phyloP scores from a whole-genome alignment of 2,888 invertebrate genomes.

The Coecobrya sp. region DNA sequence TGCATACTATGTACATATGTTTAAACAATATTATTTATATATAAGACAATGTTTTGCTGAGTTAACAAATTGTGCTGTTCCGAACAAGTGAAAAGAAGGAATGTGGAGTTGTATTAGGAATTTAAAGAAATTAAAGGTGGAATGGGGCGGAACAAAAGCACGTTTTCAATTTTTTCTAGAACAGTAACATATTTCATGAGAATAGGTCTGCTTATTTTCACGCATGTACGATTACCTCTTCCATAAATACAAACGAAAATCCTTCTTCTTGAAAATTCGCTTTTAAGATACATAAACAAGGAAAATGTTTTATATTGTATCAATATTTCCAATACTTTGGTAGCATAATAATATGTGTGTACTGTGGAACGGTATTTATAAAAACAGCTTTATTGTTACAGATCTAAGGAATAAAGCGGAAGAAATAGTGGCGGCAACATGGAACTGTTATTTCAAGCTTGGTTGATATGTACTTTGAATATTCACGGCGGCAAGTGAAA shows the following conservation, averaged over 20 bases:
- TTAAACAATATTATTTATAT: no score
- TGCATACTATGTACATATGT: no score
- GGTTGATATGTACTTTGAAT: conserved; percentile 80
- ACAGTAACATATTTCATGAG: conserved; percentile 35
- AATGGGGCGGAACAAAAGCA: conserved; percentile 64
- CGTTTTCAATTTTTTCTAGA: conserved; percentile 65
- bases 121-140: conserved; percentile 65
- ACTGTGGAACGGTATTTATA: not conserved
- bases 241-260: conserved; percentile 21
- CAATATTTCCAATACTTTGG: not conserved
- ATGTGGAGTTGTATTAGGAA: not conserved
- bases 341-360: not conserved
- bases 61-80: not conserved
- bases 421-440: conserved; percentile 26
- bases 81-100: not conserved
- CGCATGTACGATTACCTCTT: conserved; percentile 44
- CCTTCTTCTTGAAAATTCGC: not conserved
- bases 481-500: conserved; percentile 82
- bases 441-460: conserved; percentile 72
- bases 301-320: not conserved
- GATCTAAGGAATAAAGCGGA: not conserved
- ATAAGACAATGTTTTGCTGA: no score
- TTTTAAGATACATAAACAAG: not conserved
- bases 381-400: not conserved
- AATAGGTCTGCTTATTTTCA: not conserved